Percentiles rank a stretch among this genome's conserved stretches.
phyloP scores from a whole-genome alignment of 2,113 vertebrate species.

The Dolichotis patagonum region DNA sequence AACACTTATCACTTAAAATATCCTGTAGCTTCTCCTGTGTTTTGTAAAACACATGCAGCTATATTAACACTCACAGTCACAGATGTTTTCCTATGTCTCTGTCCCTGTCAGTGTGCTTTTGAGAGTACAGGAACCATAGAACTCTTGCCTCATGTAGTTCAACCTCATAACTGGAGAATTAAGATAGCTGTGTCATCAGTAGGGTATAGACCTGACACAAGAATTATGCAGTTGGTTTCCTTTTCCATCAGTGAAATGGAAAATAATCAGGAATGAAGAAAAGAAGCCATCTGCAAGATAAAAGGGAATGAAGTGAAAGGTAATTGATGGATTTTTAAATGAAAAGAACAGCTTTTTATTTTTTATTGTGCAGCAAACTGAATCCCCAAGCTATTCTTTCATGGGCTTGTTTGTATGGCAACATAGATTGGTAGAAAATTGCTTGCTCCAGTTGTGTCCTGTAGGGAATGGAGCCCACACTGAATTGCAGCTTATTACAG shows the following conservation, averaged over 20 bases:
- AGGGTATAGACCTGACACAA: not conserved
- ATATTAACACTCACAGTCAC: not conserved
- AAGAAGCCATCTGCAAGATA: slow-evolving; percentile 48
- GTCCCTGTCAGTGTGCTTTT: not conserved
- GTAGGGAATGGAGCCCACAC: not conserved
- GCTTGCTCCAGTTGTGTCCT: slow-evolving; percentile 22
- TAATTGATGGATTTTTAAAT: slow-evolving; percentile 64
- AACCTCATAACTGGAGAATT: slow-evolving; percentile 25
- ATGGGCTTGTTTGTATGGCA: not conserved
- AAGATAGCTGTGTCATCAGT: not conserved
- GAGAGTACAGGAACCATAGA: not conserved
- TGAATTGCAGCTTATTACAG: slow-evolving; percentile 49
- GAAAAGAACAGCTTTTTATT: slow-evolving; percentile 55
- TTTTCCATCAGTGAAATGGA: slow-evolving; percentile 18
- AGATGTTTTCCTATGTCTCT: not conserved
- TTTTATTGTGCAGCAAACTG: not conserved
- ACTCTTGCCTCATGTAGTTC: not conserved
- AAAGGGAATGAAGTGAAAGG: slow-evolving; percentile 29
- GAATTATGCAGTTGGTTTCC: slow-evolving; percentile 17
- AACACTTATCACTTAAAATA: not conserved
- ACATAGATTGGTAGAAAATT: slow-evolving; percentile 46
- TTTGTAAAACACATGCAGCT: not conserved
- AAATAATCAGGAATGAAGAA: slow-evolving; percentile 49
- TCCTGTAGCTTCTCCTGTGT: not conserved
- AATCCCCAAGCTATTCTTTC: slow-evolving; percentile 27